Base-by-base conservation (phyloP, 2,888 invertebrate species). In the Agonopterix alstromeriana region DNA sequence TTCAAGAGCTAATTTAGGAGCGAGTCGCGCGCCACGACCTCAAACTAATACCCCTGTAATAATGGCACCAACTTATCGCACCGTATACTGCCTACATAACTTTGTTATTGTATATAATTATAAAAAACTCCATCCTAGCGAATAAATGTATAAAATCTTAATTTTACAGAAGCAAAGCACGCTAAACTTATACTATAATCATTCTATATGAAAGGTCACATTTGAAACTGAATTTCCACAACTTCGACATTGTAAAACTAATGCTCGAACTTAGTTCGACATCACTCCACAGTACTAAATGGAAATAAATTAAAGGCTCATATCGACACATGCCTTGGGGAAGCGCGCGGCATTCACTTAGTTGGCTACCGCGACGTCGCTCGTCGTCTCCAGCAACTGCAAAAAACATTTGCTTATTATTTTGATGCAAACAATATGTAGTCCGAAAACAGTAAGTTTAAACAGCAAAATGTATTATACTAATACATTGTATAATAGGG, bases 41-140 rank as follows among this genome's bases (percentile, higher is more conserved):
- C 74, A 72, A 82, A 83, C 84, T 81, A 80, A 84, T 82, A 82
- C 85, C 87, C 85, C 86, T 87, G 87, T 87, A 88, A 85, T 84
- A 87, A 88, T 88, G 88, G 88, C 88, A 88, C 88, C 88, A 87
- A 87, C 86, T 84, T 82, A 84, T 83, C 88, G 88, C 88, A 88
- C 88, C 88, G 86, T 85, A 84, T 85, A 86, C 88, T 85, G 87
- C 80, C 82, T 86, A 87, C 82, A 83, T 85, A 86, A 87, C 85
- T 86, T 86, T 81, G 79, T 86, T 84, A 86, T 77, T 77, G 77
- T 76, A 73, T 77, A 73, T 73, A 82, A 82, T 81, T 74, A 82
- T 77, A 70, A 80, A 78, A 73, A 73, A 80, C 79, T 84, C 82
- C 77, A 75, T 77, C 77, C 81, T 85, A 85, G 80, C 81, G 78